Evolutionary conservation across 2,113 vertebrate species (phyloP).

Genomic region (Oenanthe melanoleuca): DNA sequence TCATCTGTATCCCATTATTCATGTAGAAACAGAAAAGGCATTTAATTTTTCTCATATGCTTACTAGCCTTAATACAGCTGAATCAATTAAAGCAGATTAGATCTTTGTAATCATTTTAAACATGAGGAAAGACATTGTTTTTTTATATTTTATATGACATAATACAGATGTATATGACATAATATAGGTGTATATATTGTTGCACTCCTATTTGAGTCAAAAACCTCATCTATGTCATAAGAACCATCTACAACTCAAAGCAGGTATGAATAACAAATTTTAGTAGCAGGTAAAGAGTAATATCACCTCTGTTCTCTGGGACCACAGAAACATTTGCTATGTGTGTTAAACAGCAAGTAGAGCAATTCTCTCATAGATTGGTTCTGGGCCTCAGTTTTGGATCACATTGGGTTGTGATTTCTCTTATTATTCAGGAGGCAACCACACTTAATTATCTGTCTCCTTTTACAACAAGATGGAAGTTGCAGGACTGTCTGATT

Average conservation of each 20-base stretch:
- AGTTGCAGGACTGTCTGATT: background rate
- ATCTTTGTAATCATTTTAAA: background rate
- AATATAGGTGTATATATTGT: background rate
- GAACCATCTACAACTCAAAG: background rate
- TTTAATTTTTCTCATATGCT: background rate
- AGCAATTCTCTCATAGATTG: background rate
- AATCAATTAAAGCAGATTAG: background rate
- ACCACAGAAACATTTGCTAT: background rate
- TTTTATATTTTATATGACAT: background rate
- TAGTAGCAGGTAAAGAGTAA: background rate
- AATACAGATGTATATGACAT: fast-evolving
- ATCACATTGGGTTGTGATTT: background rate
- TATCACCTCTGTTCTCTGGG: background rate
- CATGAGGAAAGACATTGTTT: background rate
- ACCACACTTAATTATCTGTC: background rate
- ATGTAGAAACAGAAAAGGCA: background rate
- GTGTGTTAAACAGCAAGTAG: background rate
- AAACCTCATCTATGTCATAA: background rate
- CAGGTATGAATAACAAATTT: background rate
- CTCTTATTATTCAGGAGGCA: background rate
- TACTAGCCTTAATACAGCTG: background rate
- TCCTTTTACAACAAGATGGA: background rate
- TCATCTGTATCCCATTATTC: background rate
- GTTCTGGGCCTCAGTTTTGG: background rate
- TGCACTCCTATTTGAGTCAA: background rate